Percentiles rank a stretch among this genome's conserved stretches.
phyloP scores from a whole-genome alignment of 2,888 invertebrate genomes.

The Pseudococcus viburni region DNA sequence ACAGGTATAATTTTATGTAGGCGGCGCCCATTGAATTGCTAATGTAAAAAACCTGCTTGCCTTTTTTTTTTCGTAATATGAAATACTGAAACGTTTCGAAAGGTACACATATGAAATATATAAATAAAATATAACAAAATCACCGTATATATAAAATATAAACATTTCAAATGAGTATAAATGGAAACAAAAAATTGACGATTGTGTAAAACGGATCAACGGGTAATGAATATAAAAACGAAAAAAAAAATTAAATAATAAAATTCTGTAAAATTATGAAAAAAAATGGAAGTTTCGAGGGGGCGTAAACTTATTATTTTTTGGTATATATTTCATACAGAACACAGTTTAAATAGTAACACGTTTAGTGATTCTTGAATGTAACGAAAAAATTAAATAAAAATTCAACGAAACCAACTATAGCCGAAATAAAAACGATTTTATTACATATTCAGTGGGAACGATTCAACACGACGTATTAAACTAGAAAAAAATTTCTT shows the following conservation, averaged over 20 bases:
- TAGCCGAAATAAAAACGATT: slow-evolving; percentile 1
- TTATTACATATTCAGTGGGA: slow-evolving; percentile 36
- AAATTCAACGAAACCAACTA: not conserved
- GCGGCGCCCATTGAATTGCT: not conserved
- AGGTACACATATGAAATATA: not conserved
- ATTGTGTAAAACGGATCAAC: slow-evolving; percentile 34
- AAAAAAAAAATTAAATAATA: slow-evolving; percentile 20
- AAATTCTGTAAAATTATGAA: slow-evolving; percentile 44
- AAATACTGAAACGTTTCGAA: slow-evolving; percentile 3
- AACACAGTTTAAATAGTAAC: not conserved
- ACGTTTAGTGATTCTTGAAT: not conserved
- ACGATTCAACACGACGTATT: slow-evolving; percentile 23
- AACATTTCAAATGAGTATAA: slow-evolving; percentile 47
- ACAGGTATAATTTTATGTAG: slow-evolving; percentile 15
- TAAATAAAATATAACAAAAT: slow-evolving; percentile 42
- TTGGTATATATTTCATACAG: slow-evolving; percentile 3
- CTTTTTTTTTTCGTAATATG: not conserved
- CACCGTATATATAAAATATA: slow-evolving; percentile 1
- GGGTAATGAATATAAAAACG: not conserved
- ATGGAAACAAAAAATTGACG: slow-evolving; percentile 37
- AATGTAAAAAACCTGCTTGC: not conserved
- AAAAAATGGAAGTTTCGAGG: slow-evolving; percentile 17
- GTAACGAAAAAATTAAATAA: not conserved
- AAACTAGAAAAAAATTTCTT: not conserved
- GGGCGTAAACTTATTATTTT: slow-evolving; percentile 26